Base-by-base conservation (phyloP, 2,888 invertebrate species). In the Pharmacophagus antenor region DNA sequence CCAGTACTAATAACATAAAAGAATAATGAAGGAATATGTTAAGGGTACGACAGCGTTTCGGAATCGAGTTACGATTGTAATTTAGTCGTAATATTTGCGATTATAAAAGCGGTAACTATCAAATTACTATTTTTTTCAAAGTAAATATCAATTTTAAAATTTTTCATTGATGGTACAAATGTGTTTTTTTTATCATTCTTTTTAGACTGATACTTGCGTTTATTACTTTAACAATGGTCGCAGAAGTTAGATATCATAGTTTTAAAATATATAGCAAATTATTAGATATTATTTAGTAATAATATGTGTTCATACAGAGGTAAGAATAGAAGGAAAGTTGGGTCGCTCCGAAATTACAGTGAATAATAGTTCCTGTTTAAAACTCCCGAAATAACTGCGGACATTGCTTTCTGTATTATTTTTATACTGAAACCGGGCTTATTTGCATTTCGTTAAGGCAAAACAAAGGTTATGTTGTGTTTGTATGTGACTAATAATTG, bases 391-490 rank as follows among this genome's bases (percentile, higher is more conserved):
- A 44, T 5, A n/a, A 44, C 42, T 18, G 18, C 42, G 42, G 42
- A 44, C 42, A 44, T 20, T 18, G 18, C 42, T 20, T 44, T 44
- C 18, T 44, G 42, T 44, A 18, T 18, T 8, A 44, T 44, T 44
- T 44, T 44, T 44, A 44, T 7, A 44, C 42, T 44, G 42, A 18
- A 44, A 18, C 18, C 42, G 42, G n/a, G 17, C 42, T 44, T 44
- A 44, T 44, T 44, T 44, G 42, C 42, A 44, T 44, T 20, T 44
- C 42, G 42, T 44, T 44, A 44, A 44, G 18, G 17, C 2, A 17
- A 44, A 44, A 44, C 20, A 44, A 44, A 44, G 18, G 42, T 7
- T 44, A 18, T 44, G 8, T 44, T n/a, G 17, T 18, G 18, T 8
- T n/a, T 3, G 4, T 18, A 18, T 18, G 5, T 44, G 10, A 10